Base-by-base conservation (phyloP, 2,888 invertebrate genomes). In the Nomada goodeniana region DNA sequence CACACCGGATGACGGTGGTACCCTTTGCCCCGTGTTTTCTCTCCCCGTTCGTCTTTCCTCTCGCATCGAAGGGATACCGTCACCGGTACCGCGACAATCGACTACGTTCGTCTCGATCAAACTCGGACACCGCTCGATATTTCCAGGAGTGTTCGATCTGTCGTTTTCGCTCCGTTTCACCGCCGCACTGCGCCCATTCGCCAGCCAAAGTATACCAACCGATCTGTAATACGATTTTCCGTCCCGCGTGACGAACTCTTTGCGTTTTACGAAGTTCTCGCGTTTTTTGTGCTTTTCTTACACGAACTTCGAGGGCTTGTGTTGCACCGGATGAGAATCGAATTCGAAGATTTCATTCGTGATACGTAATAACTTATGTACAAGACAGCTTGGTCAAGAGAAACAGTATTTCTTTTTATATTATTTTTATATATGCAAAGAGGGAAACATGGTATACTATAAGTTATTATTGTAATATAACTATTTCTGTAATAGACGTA, bases 161-260 rank as follows among this genome's bases (percentile, higher is more conserved):
- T 67, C 60, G 42, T 55, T 76, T 76, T 59, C 64, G 57, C 59
- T 55, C 20, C 68, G 18, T 68, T 61, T 53, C 44, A 13, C 47
- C 50, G 61, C 73, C 52, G 81, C 74, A 75, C 36, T 76, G 65
- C 80, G 70, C 50, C 71, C 69, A 26, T 68, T 68, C 50, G 67
- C 60, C 29, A 63, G 75, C 64, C 68, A 64, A 75, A 44, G 86
- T 79, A 82, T 84, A 60, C 57, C 20, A 26, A 78, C 73, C 60
- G 75, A 63, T 70, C 84, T 74, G 82, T 88, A 83, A 83, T 84
- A 71, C 84, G 85, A 87, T 90, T 89, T 86, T 74, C 69, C 82
- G 69, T 77, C 76, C 84, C 82, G 52, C 7, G 23, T 18, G 20
- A 20, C 1, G 13, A 4, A 15, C 18, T 29, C 20, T 44, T 61